phyloP scores from a whole-genome alignment of 1,140 invertebrate genomes.

The Sycobia sp. region DNA sequence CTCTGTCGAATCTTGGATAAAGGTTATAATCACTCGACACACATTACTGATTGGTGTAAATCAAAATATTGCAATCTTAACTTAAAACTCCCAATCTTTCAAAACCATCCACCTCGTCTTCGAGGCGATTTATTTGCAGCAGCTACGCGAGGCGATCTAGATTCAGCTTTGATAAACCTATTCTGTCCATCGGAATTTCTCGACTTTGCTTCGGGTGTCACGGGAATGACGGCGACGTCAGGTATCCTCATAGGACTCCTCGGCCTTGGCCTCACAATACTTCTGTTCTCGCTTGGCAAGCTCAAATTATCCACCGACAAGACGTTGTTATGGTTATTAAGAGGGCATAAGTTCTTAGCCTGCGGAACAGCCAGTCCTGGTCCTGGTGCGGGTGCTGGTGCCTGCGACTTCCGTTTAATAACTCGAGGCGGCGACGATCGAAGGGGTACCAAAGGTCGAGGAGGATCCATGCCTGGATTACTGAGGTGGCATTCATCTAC shows the following conservation, averaged over 20 bases:
- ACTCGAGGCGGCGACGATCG: slow-evolving; percentile 29
- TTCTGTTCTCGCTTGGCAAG: background rate
- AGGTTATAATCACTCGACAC: too few relatives aligned
- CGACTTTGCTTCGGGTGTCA: slow-evolving; percentile 29
- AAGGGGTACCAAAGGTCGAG: slow-evolving; percentile 1
- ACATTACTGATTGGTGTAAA: too few relatives aligned
- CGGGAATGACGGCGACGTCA: slow-evolving; percentile 37
- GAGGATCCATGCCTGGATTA: background rate
- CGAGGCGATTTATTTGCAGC: slow-evolving; percentile 33
- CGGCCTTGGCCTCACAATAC: slow-evolving; percentile 37
- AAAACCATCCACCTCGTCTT: slow-evolving; percentile 41
- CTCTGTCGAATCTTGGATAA: too few relatives aligned
- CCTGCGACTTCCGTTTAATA: slow-evolving; percentile 21
- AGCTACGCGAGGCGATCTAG: slow-evolving; percentile 37
- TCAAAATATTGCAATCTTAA: too few relatives aligned
- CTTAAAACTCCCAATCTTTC: too few relatives aligned
- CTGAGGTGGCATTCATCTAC: slow-evolving; percentile 9
- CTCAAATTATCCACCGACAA: slow-evolving; percentile 25
- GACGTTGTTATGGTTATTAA: too few relatives aligned
- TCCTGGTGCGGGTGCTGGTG: slow-evolving; percentile 1
- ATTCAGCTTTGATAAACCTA: slow-evolving; percentile 36
- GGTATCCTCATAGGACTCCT: slow-evolving; percentile 40
- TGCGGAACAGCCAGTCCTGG: background rate
- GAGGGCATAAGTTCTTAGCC: too few relatives aligned
- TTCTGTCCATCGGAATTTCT: slow-evolving; percentile 26